These are phyloP conservation scores for Diachrysia chrysitis DNA, from an alignment of 2,888 invertebrate genomes.

Conservation along the genomic window DNA sequence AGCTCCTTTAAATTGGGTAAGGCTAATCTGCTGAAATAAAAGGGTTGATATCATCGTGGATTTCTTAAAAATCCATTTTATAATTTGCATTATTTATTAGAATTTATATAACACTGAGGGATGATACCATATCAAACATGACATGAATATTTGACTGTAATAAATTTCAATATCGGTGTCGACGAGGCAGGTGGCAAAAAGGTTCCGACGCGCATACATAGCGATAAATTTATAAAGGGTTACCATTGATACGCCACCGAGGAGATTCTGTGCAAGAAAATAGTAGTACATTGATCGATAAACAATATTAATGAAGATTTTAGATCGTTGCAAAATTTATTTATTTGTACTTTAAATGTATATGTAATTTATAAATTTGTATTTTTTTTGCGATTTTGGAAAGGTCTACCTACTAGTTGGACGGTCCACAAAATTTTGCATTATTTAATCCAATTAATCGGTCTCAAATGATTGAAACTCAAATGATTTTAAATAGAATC, in stretches of 20 bases:
- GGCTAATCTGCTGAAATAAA: not conserved
- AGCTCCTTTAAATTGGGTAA: constrained; percentile 33
- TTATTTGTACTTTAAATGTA: too few relatives aligned
- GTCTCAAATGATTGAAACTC: too few relatives aligned
- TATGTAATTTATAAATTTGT: too few relatives aligned
- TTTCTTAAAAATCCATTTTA: not conserved
- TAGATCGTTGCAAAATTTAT: too few relatives aligned
- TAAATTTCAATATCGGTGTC: constrained; percentile 25
- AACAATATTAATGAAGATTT: too few relatives aligned
- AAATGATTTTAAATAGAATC: too few relatives aligned
- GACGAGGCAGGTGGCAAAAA: constrained; percentile 37
- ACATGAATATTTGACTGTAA: constrained; percentile 9
- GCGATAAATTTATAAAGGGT: constrained; percentile 5
- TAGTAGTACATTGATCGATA: too few relatives aligned
- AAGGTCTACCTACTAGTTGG: too few relatives aligned
- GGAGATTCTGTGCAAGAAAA: not conserved
- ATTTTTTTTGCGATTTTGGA: too few relatives aligned
- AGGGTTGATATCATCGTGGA: not conserved
- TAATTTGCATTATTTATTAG: not conserved
- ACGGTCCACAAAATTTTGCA: too few relatives aligned
- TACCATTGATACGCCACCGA: not conserved
- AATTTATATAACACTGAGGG: not conserved
- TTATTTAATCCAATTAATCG: too few relatives aligned
- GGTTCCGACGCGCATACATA: constrained; percentile 18
- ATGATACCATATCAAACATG: not conserved